Evolutionary conservation across 1,140 invertebrate species (phyloP), one percentile per base, ranked within the genome.

Genomic region (Macrotrachela quadricornifera): DNA sequence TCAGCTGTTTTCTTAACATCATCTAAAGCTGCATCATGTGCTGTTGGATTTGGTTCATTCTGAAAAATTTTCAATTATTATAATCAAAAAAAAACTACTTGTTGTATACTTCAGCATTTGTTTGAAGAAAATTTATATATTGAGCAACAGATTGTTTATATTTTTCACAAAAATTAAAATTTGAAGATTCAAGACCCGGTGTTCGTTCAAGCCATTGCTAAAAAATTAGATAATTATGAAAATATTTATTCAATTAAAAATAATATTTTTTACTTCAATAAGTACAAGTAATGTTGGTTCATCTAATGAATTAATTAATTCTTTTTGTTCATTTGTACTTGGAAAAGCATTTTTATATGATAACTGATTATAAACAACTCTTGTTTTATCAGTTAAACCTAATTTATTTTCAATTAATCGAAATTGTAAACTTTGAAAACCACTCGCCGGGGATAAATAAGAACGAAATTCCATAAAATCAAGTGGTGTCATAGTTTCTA

Each of bases 351-450:
- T 76, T 14, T 77, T 75, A 68, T 96, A 96, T 59, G 78, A 69
- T 61, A 79, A 80, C 64, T 91, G 84, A 64, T 92, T 92, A 68
- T 91, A 94, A 61, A 84, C 83, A 0, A 88, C 80, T 15, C 91
- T 76, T 55, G 84, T 75, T 39, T 87, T 82, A 65, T 81, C 78
- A 60, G 80, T 80, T 0, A 97, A 74, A 15, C 92, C 92, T 17
- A 99, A 68, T 73, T 95, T 97, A 63, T 96, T 96, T 72, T 97
- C 91, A 15, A 97, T 68, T 1, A 96, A 69, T 8, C 91, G 78
- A 69, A 97, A 97, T 65, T 97, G 92, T 17, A 92, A 67, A 59
- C 87, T 94, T 62, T 97, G 92, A 65, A 97, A 97, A 1, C 92
- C 92, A 0, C 90, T 96, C 0, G 91, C 88, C 0, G 91, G 82